A percentile compares a stretch with the other conserved stretches of the same genome.
These are phyloP conservation scores for Hemibates koningsi DNA, from an alignment of 2,113 vertebrate genomes.

Conservation along the genomic window DNA sequence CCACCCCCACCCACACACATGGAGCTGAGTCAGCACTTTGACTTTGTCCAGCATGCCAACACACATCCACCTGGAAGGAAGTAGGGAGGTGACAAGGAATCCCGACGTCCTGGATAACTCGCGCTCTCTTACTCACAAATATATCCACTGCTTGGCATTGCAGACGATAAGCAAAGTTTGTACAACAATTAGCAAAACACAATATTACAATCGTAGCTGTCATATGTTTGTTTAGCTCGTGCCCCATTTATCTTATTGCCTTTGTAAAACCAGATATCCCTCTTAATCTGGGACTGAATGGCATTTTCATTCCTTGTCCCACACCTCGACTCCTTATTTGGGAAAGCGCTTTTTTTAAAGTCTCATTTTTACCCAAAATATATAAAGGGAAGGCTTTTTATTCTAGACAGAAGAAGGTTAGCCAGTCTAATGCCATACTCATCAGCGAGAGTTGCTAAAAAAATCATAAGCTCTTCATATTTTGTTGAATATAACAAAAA, in stretches of 20 bases:
- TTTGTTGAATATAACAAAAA: background rate
- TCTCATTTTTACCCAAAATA: background rate
- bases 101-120: background rate
- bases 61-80: conserved; percentile 68
- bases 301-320: background rate
- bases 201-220: background rate
- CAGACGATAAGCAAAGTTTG: background rate
- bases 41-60: conserved; percentile 13
- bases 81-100: conserved; percentile 15
- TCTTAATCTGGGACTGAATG: background rate
- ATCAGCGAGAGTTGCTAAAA: background rate
- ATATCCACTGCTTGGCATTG: background rate
- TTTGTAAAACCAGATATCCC: background rate
- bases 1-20: background rate
- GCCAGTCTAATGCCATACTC: background rate
- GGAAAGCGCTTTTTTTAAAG: background rate
- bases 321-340: background rate
- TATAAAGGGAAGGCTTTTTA: background rate
- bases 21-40: conserved; percentile 32
- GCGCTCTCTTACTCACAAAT: background rate
- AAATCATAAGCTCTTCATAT: background rate
- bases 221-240: background rate
- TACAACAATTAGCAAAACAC: background rate
- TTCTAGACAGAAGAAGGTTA: background rate
- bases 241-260: background rate